Evolutionary conservation across 2,797 vertebrate species (phyloP), one percentile per base, ranked within the genome.

Genomic region (Pseudopleuronectes americanus): DNA sequence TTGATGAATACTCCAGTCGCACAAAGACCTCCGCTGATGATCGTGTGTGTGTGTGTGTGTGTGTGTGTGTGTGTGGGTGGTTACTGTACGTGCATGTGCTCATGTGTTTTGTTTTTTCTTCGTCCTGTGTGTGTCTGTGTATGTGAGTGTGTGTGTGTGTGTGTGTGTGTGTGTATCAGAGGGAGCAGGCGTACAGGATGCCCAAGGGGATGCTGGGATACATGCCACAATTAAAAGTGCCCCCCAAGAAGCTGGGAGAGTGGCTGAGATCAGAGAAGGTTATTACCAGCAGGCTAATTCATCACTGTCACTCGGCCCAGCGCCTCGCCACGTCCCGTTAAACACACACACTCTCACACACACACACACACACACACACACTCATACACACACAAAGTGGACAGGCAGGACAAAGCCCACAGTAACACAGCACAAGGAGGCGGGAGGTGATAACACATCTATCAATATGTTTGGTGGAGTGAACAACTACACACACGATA

Each of bases 191-290:
- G 8, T 26, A 41, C 66, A 74, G 71, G 67, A 58, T 73, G 89
- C 87, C 91, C 75, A 55, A 61, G 84, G 92, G 89, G 86, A 89
- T 83, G 64, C 77, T 81, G 83, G 77, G 72, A 88, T 83, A 90
- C 84, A 87, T 82, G 80, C 79, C 77, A 82, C 91, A 89, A 93
- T 94, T 94, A 92, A 93, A 93, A 90, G 79, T 89, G 83, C 80
- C 89, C 83, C 78, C 79, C 81, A 77, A 76, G 92, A 91, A 86
- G 86, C 84, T 49, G 68, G 26, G 81, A 88, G 90, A 83, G 85
- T 53, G 65, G 68, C 84, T 74, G 79, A 86, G 89, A 92, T 92
- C 90, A 93, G 87, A 80, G 70, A 56, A 81, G 84, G 85, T 89
- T 91, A 90, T 93, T 92, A 91, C 85, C 78, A 79, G 82, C 63